phyloP scores from a whole-genome alignment of 2,113 vertebrate species.

The Polyodon spathula region DNA sequence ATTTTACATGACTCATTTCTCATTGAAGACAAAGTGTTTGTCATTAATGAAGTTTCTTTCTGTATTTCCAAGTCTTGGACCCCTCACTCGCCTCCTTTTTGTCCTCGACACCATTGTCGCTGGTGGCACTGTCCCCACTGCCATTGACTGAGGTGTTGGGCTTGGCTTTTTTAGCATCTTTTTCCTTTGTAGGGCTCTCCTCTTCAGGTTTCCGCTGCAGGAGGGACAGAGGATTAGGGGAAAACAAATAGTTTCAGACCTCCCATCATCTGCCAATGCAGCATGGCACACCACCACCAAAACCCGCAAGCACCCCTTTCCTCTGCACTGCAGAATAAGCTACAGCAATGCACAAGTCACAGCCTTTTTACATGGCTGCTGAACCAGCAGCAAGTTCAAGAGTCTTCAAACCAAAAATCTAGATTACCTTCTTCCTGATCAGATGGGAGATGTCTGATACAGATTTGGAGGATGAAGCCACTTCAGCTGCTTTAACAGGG shows the following conservation, averaged over 20 bases:
- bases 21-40: neutral
- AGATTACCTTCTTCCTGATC: conserved; percentile 87
- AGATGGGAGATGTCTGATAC: conserved; percentile 91
- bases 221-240: conserved; percentile 48
- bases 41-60: conserved; percentile 11
- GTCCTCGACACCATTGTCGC: conserved; percentile 69
- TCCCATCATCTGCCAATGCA: neutral
- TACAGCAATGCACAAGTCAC: no score
- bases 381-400: no score
- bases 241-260: conserved; percentile 26
- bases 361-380: no score
- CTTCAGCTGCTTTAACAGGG: conserved; percentile 55
- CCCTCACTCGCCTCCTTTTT: conserved; percentile 64
- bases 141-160: conserved; percentile 82
- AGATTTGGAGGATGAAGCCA: conserved; percentile 61
- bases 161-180: conserved; percentile 87
- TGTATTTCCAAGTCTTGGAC: conserved; percentile 42
- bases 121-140: conserved; percentile 59
- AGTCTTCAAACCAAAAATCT: no score
- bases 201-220: conserved; percentile 93
- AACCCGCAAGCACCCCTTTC: no score
- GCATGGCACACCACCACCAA: no score
- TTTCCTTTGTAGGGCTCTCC: conserved; percentile 79
- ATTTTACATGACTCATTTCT: no score
- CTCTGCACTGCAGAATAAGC: no score